phyloP scores from a whole-genome alignment of 2,797 vertebrate species.

The Mionectes olivaceus region DNA sequence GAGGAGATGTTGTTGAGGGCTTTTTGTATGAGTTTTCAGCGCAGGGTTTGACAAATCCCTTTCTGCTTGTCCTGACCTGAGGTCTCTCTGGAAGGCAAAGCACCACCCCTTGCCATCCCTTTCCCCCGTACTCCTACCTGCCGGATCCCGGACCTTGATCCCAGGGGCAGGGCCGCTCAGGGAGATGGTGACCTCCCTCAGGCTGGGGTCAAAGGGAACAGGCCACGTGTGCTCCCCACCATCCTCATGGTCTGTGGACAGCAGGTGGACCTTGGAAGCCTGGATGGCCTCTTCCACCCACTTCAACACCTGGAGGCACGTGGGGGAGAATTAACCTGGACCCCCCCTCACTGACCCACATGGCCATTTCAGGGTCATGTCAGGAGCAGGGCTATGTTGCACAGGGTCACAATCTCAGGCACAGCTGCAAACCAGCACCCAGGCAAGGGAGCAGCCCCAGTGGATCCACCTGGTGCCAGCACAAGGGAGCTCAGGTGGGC shows the following conservation, averaged over 20 bases:
- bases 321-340: background rate
- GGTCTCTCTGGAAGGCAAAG: background rate
- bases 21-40: background rate
- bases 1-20: background rate
- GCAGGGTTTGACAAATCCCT: rapidly evolving
- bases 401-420: background rate
- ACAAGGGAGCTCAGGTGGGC: rapidly evolving
- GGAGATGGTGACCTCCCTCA: conserved; percentile 93
- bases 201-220: conserved; percentile 91
- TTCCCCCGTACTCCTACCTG: conserved; percentile 76
- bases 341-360: rapidly evolving
- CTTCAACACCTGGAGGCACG: conserved; percentile 86
- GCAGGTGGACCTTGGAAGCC: conserved; percentile 91
- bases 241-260: conserved; percentile 89
- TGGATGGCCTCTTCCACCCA: conserved; percentile 97
- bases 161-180: conserved; percentile 90
- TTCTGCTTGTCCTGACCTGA: background rate
- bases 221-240: conserved; percentile 87
- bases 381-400: rapidly evolving
- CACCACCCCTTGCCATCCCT: rapidly evolving
- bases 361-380: background rate
- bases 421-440: rapidly evolving
- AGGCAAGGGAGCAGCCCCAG: rapidly evolving
- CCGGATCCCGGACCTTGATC: conserved; percentile 87
- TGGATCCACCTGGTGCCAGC: rapidly evolving